phyloP scores from a whole-genome alignment of 2,797 vertebrate genomes.

The Chelon auratus region DNA sequence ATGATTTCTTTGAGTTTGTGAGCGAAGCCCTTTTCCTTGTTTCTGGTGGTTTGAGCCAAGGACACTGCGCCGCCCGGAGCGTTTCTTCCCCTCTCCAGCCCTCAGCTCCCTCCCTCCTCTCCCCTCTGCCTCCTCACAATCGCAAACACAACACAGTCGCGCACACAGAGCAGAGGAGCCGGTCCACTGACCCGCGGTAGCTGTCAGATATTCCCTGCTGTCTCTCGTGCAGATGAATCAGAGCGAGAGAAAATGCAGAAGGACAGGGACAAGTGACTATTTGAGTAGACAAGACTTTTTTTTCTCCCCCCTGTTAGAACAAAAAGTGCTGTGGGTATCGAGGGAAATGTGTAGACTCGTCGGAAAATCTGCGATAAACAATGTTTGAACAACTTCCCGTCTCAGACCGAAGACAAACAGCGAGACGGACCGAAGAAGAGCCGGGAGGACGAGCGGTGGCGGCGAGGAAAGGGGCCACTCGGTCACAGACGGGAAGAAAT shows the following conservation, averaged over 20 bases:
- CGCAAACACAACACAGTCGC: constrained; percentile 19
- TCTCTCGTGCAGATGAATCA: constrained; percentile 63
- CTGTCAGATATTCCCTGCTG: constrained; percentile 55
- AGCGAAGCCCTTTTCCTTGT: constrained; percentile 18
- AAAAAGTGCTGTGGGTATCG: constrained; percentile 23
- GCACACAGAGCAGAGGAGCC: constrained; percentile 19
- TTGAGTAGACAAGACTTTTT: constrained; percentile 32
- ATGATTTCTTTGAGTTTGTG: constrained; percentile 2
- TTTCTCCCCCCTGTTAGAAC: constrained; percentile 16
- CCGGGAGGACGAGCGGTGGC: constrained; percentile 28
- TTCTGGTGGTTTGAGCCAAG: constrained; percentile 52
- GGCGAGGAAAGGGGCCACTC: not conserved
- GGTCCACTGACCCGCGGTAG: constrained; percentile 53
- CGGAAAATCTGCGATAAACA: constrained; percentile 20
- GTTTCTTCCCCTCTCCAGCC: constrained; percentile 13
- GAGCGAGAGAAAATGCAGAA: constrained; percentile 49
- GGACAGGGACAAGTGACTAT: constrained; percentile 54
- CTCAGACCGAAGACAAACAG: no score
- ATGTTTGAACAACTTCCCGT: not conserved
- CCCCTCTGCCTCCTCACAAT: constrained; percentile 21
- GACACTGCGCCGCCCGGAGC: constrained; percentile 46
- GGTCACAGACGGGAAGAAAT: constrained; percentile 23
- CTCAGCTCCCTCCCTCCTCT: constrained; percentile 5
- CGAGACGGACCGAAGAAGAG: constrained; percentile 15
- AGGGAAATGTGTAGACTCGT: constrained; percentile 11